phyloP scores from a whole-genome alignment of 2,888 invertebrate species.

The Anthoptus insignis region DNA sequence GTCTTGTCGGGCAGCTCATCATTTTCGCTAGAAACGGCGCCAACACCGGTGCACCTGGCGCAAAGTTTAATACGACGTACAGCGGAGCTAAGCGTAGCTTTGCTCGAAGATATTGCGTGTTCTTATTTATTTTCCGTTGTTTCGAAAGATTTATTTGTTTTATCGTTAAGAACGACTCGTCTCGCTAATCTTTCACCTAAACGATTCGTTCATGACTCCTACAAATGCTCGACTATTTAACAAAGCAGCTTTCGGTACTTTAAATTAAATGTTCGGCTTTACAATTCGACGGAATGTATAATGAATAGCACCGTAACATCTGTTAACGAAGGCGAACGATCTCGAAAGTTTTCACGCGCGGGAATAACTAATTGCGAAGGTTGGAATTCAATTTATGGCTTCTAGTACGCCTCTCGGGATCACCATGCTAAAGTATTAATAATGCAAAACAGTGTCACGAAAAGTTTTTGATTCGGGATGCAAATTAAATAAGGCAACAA shows the following conservation, averaged over 20 bases:
- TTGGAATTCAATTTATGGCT: constrained; percentile 86
- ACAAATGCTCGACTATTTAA: constrained; percentile 75
- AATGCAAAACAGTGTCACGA: constrained; percentile 87
- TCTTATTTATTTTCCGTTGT: constrained; percentile 73
- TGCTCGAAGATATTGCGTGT: constrained; percentile 63
- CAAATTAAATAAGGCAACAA: constrained; percentile 85
- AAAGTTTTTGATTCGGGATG: constrained; percentile 86
- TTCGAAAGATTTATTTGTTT: constrained; percentile 66
- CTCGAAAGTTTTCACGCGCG: constrained; percentile 87
- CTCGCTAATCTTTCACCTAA: constrained; percentile 69
- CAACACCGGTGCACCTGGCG: constrained; percentile 54
- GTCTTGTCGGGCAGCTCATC: constrained; percentile 57
- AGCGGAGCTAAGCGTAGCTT: constrained; percentile 50
- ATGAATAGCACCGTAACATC: constrained; percentile 87
- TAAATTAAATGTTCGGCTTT: constrained; percentile 86
- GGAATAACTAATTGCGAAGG: constrained; percentile 87
- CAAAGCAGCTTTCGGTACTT: constrained; percentile 83
- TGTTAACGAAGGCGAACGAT: constrained; percentile 87
- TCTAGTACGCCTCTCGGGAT: constrained; percentile 85
- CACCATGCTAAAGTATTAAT: constrained; percentile 84
- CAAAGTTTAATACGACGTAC: constrained; percentile 59
- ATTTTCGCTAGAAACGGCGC: constrained; percentile 55
- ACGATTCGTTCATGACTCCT: constrained; percentile 72
- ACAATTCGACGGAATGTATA: constrained; percentile 87
- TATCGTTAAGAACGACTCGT: constrained; percentile 65